phyloP scores from a whole-genome alignment of 2,888 invertebrate genomes.

The Mantis religiosa region DNA sequence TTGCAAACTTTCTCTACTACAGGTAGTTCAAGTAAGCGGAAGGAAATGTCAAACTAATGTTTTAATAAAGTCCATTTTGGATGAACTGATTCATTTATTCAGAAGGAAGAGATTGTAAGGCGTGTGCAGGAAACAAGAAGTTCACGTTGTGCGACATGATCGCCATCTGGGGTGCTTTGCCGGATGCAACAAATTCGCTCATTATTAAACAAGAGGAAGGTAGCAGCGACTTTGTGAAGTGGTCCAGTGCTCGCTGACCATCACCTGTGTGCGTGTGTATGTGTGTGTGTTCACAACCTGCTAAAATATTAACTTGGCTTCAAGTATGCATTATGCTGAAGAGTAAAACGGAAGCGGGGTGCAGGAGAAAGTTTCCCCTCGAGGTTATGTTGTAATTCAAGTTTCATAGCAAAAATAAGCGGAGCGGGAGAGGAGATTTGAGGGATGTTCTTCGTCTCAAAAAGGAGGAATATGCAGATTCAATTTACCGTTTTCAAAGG shows the following conservation, averaged over 20 bases:
- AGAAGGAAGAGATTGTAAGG: not conserved
- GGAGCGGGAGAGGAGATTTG: constrained; percentile 11
- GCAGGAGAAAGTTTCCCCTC: not conserved
- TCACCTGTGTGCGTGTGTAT: not conserved
- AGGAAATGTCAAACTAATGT: too few species aligned
- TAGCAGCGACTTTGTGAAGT: not conserved
- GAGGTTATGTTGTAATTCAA: constrained; percentile 15
- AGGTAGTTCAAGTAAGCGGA: too few species aligned
- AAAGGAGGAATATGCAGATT: constrained; percentile 17
- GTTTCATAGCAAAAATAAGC: constrained; percentile 15
- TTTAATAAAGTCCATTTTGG: too few species aligned
- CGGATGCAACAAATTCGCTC: not conserved
- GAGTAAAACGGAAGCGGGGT: constrained; percentile 8
- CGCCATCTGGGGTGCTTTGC: not conserved
- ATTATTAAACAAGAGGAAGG: not conserved
- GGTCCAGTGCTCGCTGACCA: constrained; percentile 5
- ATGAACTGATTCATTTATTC: too few species aligned
- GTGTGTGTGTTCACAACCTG: not conserved
- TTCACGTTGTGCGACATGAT: not conserved
- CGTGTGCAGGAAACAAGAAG: not conserved
- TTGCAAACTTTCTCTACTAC: too few species aligned
- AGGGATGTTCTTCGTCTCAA: constrained; percentile 15
- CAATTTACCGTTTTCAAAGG: constrained; percentile 17
- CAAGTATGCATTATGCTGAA: constrained; percentile 12
- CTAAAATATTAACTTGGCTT: constrained; percentile 10